A percentile compares a stretch with the other conserved stretches of the same genome.
Conservation (phyloP, 2,797 vertebrate species). For the Catharus ustulatus region DNA sequence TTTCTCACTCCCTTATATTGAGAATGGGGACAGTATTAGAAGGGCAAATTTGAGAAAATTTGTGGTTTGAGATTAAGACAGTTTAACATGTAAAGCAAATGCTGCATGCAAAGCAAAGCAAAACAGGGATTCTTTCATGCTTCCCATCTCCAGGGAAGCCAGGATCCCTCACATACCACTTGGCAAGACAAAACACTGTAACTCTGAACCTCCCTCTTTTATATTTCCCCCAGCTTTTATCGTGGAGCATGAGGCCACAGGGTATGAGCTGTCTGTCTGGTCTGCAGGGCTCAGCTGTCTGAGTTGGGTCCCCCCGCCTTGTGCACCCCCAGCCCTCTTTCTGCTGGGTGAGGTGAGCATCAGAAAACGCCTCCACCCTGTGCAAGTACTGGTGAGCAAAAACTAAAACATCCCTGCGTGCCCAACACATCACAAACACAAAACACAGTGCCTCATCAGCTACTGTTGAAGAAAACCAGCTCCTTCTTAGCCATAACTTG, state of each 20-base stretch:
- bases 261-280: neutral
- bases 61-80: neutral
- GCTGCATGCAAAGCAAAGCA: accelerated
- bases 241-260: no score
- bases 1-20: accelerated
- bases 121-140: neutral
- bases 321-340: neutral
- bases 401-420: neutral
- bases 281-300: neutral
- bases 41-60: neutral
- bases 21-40: neutral
- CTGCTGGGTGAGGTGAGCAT: neutral
- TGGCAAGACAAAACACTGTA: neutral
- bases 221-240: neutral
- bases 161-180: accelerated
- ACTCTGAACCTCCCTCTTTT: accelerated
- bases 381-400: neutral
- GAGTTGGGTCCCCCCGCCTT: neutral
- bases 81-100: neutral
- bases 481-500: neutral
- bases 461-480: neutral
- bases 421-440: neutral
- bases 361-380: neutral
- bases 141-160: neutral
- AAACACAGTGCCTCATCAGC: neutral